Evolutionary conservation across 2,113 vertebrate species (phyloP), one percentile per base, ranked within the genome.

Genomic region (Halichoerus grypus): DNA sequence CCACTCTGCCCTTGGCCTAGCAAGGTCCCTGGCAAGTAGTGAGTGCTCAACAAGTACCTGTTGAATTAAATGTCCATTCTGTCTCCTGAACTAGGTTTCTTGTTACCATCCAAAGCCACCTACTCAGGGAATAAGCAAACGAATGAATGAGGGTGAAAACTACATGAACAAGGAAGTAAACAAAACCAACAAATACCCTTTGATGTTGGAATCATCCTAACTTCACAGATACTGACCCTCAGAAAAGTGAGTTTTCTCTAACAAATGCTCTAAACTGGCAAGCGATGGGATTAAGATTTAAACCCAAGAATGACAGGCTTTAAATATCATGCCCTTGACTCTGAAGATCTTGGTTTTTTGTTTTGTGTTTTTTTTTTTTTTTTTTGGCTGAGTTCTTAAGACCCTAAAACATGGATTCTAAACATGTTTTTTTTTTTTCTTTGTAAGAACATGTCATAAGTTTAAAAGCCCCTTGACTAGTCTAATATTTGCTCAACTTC

Each of bases 391-490:
- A 88, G 55, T 36, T 80, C 96, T 94, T 67, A 91, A 95, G 67
- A 95, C 1, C 36, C 31, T 21, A 19, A 91, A 93, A 86, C 14
- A 46, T 18, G 13, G 53, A 59, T 93, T 90, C n/a, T 46, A 94
- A 96, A 71, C 59, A 15, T 94, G 19, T 9, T 79, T 95, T 91
- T 49, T 7, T 7, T 18, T 84, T 55, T 21, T 4, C 12, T 42
- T 36, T 18, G 14, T 5, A 24, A 88, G 88, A 94, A 49, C 7
- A 83, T 91, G 63, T 92, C 42, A 92, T 82, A 92, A 87, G 86
- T 86, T 93, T 95, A 86, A 96, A 92, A 91, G 31, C 80, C 19
- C 22, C 49, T 87, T 96, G 28, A 96, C 65, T 76, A 72, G 12
- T 22, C 42, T 76, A 16, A 65, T 85, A 51, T 53, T 90, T 84